Conservation (phyloP, 2,888 invertebrate genomes). For the Drosophila subquinaria region DNA sequence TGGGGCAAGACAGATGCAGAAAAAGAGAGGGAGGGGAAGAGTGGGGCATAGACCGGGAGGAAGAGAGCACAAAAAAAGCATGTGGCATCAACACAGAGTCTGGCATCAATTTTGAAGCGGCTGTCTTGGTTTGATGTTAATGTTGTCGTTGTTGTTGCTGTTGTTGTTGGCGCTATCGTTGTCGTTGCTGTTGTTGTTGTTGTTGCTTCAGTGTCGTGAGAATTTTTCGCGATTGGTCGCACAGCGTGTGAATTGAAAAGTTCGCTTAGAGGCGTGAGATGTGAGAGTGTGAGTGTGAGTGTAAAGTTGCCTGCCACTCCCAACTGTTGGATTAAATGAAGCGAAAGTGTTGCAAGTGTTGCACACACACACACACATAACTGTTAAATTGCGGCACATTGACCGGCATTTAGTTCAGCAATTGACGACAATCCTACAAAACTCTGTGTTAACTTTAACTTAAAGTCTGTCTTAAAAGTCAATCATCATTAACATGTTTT, state of each 20-base stretch:
- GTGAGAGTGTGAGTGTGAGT: neutral
- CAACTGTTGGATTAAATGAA: constrained; percentile 46
- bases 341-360: constrained; percentile 69
- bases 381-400: constrained; percentile 44
- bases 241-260: constrained; percentile 82
- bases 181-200: constrained; percentile 45
- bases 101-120: constrained; percentile 59
- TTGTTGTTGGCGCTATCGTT: constrained; percentile 50
- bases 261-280: constrained; percentile 30
- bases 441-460: constrained; percentile 4
- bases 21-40: constrained; percentile 13
- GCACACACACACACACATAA: constrained; percentile 23
- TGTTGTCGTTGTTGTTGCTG: constrained; percentile 33
- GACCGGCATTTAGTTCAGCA: constrained; percentile 62
- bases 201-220: constrained; percentile 83
- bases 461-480: constrained; percentile 23
- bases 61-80: constrained; percentile 39
- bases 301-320: constrained; percentile 26
- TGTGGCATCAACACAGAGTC: constrained; percentile 58
- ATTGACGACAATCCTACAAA: constrained; percentile 16
- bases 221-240: constrained; percentile 82
- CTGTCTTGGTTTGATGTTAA: constrained; percentile 54
- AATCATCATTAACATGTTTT: constrained; percentile 47
- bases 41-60: constrained; percentile 19
- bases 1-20: constrained; percentile 34